Base-by-base conservation (phyloP, 2,113 vertebrate species). In the Heterochromis multidens region DNA sequence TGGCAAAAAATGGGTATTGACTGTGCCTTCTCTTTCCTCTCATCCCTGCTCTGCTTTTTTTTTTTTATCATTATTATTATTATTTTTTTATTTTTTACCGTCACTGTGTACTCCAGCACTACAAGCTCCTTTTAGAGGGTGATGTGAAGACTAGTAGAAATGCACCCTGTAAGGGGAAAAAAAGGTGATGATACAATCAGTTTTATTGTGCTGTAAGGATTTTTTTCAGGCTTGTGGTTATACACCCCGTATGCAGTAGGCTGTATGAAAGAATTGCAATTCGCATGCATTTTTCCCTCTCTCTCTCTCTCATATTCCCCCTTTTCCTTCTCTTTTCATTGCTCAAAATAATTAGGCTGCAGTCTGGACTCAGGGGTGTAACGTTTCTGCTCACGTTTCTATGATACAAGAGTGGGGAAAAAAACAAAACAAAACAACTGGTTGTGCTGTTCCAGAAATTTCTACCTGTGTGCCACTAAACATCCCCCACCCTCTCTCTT, bases 171-270 rank as follows among this genome's bases (percentile, higher is more conserved):
- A 95, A 96, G 93, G 94, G 94, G 88, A 93, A 96, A 95, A 95
- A 95, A 96, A 95, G 93, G 93, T 96, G 95, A 95, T 95, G 94
- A 96, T 95, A 95, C 91, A 93, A 93, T 95, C 87, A 91, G 94
- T 95, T 96, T 95, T 95, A 94, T 95, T 95, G 95, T 95, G 93
- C 91, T 88, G 93, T 96, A 95, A 95, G 95, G 95, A 94, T 92
- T 95, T 94, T 94, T 95, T 94, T 91, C 91, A 93, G 81, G 84
- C 89, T 93, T 90, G 91, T 93, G 89, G 91, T 95, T 93, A 84
- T 89, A 87, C 94, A 94, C 90, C 93, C 93, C 46, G 86, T 96
- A 95, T 95, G 95, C 94, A 94, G 95, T 94, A 94, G 92, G 92
- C 93, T 91, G 91, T 87, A 93, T 91, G 91, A 92, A 91, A 93